These are phyloP conservation scores for Hemitrygon akajei DNA, from an alignment of 2,797 vertebrate genomes.

Conservation along the genomic window DNA sequence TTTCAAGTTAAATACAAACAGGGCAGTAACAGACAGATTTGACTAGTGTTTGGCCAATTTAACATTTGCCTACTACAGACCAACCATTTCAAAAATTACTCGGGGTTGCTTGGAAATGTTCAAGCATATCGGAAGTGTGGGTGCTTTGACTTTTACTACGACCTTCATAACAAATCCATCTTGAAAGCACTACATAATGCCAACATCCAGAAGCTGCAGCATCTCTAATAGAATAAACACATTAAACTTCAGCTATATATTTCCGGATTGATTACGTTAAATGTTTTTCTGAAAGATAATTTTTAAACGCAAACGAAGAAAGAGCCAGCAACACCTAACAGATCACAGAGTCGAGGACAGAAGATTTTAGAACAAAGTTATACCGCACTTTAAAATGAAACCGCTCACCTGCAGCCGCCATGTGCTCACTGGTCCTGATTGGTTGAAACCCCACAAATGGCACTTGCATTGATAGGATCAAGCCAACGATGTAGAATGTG, in stretches of 20 bases:
- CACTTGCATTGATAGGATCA: slow-evolving; percentile 95
- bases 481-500: slow-evolving; percentile 94
- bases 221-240: neutral
- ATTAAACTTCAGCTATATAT: neutral
- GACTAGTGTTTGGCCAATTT: neutral
- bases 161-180: neutral
- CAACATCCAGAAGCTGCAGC: neutral
- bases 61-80: neutral
- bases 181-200: neutral
- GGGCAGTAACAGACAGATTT: neutral
- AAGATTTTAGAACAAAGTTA: neutral
- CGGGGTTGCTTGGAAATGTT: neutral
- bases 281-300: neutral
- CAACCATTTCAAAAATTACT: neutral
- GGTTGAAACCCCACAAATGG: slow-evolving; percentile 98
- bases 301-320: neutral
- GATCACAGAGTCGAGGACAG: neutral
- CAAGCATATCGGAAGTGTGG: neutral
- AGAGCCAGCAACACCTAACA: neutral
- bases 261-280: neutral
- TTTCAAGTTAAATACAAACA: neutral
- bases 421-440: slow-evolving; percentile 97
- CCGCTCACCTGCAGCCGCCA: slow-evolving; percentile 82
- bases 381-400: neutral
- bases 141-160: too few relatives aligned